Percentiles rank a stretch among this genome's conserved stretches.
phyloP scores from a whole-genome alignment of 2,113 vertebrate genomes.

The Chloroceryle aenea region DNA sequence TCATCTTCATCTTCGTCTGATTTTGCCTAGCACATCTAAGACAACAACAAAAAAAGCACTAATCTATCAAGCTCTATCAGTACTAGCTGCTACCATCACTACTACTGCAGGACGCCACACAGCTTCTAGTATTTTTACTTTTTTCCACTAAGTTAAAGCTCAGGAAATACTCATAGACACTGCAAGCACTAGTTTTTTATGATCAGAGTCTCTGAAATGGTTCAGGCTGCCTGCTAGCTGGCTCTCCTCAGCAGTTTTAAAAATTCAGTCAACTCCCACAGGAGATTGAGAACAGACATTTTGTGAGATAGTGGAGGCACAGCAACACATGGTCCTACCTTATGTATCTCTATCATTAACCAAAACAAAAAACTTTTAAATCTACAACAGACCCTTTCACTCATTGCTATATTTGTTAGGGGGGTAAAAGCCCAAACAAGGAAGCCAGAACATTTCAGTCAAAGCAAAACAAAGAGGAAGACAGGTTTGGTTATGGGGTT shows the following conservation, averaged over 20 bases:
- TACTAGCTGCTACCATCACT: neutral
- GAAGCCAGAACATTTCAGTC: neutral
- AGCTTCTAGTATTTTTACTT: neutral
- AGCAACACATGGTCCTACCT: neutral
- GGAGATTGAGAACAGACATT: neutral
- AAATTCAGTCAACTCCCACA: neutral
- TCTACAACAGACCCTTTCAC: neutral
- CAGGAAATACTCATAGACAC: neutral
- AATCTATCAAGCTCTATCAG: neutral
- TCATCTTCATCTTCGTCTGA: neutral
- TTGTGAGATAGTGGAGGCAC: neutral
- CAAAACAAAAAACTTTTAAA: neutral
- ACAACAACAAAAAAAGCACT: neutral
- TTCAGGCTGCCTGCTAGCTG: neutral
- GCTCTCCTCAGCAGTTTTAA: neutral
- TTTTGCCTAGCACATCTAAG: neutral
- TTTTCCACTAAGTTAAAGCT: neutral
- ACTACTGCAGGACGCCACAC: neutral
- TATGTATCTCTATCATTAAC: neutral
- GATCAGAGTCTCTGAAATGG: neutral
- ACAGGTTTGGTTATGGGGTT: neutral
- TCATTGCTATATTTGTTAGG: neutral
- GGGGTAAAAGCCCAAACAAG: neutral
- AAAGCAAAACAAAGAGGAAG: neutral
- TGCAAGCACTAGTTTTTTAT: neutral